A percentile compares a stretch with the other conserved stretches of the same genome.
Conservation (phyloP, 2,797 vertebrate genomes). For the Fistularia tabacaria region DNA sequence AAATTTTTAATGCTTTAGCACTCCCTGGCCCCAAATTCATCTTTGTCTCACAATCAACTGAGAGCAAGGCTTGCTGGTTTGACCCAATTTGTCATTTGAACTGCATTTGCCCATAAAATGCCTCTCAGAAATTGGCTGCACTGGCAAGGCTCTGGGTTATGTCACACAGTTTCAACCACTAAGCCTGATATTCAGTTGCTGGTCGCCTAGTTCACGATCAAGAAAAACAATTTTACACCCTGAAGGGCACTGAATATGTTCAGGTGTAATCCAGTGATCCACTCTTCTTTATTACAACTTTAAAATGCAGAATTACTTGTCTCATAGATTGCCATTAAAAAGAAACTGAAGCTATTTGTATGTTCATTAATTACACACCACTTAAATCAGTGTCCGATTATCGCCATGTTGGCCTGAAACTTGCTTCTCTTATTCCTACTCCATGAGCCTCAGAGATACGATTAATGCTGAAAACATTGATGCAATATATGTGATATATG, state of each 20-base stretch:
- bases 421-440: not conserved
- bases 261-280: conserved; percentile 51
- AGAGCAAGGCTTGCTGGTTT: conserved; percentile 60
- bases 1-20: conserved; percentile 35
- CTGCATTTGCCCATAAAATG: conserved; percentile 67
- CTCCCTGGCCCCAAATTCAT: conserved; percentile 52
- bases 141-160: conserved; percentile 62
- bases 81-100: conserved; percentile 69
- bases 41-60: conserved; percentile 59
- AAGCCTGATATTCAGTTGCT: conserved; percentile 46
- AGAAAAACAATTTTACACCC: conserved; percentile 51
- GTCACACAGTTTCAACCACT: conserved; percentile 56
- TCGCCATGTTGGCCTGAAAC: not conserved
- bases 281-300: conserved; percentile 69
- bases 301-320: conserved; percentile 70
- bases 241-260: conserved; percentile 54
- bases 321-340: conserved; percentile 72
- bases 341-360: conserved; percentile 70
- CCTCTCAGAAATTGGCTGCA: conserved; percentile 64
- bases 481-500: no score
- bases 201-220: conserved; percentile 54
- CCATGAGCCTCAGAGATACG: not conserved
- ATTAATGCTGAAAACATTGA: not conserved
- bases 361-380: conserved; percentile 74
- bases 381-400: conserved; percentile 69